Evolutionary conservation across 2,888 invertebrate genomes (phyloP).

Genomic region (Caenorhabditis japonica): DNA sequence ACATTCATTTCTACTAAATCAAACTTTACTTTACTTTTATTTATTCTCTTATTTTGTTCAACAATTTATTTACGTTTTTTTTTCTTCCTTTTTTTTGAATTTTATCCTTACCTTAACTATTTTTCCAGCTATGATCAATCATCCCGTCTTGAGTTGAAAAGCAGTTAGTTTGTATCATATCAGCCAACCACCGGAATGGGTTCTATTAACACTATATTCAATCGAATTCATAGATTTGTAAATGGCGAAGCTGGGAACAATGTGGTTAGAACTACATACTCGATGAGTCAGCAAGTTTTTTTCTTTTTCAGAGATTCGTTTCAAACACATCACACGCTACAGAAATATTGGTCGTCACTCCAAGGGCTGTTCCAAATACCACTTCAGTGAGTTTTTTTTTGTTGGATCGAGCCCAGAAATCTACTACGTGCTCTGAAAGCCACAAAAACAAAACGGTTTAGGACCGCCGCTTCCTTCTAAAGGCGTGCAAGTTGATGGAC

Average conservation of each 20-base stretch:
- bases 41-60: too few species aligned
- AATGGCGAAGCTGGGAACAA: constrained; percentile 37
- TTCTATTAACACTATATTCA: constrained; percentile 49
- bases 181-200: constrained; percentile 38
- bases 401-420: too few species aligned
- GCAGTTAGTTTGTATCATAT: constrained; percentile 1
- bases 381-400: constrained; percentile 23
- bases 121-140: constrained; percentile 33
- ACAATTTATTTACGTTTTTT: too few species aligned
- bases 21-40: too few species aligned
- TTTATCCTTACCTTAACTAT: neutral
- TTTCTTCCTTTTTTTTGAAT: neutral
- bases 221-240: constrained; percentile 37
- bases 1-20: too few species aligned
- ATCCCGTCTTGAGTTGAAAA: constrained; percentile 11
- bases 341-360: constrained; percentile 19
- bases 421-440: too few species aligned
- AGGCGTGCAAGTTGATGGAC: constrained; percentile 73
- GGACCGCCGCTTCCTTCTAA: constrained; percentile 69
- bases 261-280: constrained; percentile 22
- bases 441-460: constrained; percentile 17
- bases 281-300: neutral
- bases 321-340: constrained; percentile 14
- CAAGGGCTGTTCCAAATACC: constrained; percentile 30
- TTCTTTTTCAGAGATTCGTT: constrained; percentile 21